Conservation (phyloP, 2,113 vertebrate genomes). For the Pseudolaguvia tuberculata region DNA sequence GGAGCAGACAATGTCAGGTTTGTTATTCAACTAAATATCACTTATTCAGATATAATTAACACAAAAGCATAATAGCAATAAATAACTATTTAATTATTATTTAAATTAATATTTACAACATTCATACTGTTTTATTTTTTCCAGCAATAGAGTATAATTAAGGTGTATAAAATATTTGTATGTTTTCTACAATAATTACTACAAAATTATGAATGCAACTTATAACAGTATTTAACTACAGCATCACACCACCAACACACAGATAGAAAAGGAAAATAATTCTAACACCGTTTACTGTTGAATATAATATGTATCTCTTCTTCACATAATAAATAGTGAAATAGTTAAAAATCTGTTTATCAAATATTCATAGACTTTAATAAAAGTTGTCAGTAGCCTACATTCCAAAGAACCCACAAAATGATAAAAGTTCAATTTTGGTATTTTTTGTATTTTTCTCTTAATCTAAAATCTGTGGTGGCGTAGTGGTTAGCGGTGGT, state of each 20-base stretch:
- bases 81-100: neutral
- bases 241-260: too few species aligned
- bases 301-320: too few species aligned
- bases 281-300: neutral
- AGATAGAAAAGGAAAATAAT: neutral
- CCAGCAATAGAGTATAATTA: neutral
- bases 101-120: slow-evolving; percentile 11
- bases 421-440: neutral
- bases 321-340: too few species aligned
- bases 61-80: neutral
- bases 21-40: slow-evolving; percentile 27
- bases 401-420: neutral
- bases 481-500: too few species aligned
- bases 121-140: neutral
- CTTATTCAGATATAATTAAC: neutral
- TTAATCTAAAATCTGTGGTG: neutral
- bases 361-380: neutral
- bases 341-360: neutral
- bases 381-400: neutral
- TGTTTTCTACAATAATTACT: too few species aligned
- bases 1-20: slow-evolving; percentile 91
- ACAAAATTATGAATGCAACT: too few species aligned
- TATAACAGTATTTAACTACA: too few species aligned
- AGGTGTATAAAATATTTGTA: too few species aligned
- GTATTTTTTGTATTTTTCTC: neutral